Conservation (phyloP, 1,140 invertebrate genomes). For the Heliconius hermathena region DNA sequence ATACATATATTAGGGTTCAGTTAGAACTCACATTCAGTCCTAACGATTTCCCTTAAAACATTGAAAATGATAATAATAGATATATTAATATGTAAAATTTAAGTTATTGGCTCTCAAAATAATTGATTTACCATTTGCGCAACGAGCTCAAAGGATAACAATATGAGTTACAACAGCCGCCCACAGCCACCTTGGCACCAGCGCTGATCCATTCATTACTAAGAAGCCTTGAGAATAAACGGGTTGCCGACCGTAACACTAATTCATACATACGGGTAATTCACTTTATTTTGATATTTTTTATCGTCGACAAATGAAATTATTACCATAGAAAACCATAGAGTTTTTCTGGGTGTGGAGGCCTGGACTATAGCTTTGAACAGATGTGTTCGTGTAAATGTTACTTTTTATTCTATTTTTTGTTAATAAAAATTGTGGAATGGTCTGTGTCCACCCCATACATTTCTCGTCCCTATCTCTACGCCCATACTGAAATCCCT, state of each 20-base stretch:
- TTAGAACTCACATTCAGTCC: background rate
- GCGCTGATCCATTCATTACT: slow-evolving; percentile 37
- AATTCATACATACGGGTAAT: slow-evolving; percentile 9
- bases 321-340: background rate
- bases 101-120: background rate
- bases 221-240: slow-evolving; percentile 31
- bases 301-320: background rate
- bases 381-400: no score
- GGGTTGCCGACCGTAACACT: slow-evolving; percentile 32
- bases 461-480: no score
- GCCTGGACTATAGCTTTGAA: no score
- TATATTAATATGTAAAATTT: background rate
- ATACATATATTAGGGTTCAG: background rate
- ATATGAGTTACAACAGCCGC: slow-evolving; percentile 39
- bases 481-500: no score
- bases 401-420: no score
- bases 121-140: slow-evolving; percentile 25
- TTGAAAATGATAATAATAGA: no score
- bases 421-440: no score
- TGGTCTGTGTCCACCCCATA: no score
- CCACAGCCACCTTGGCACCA: slow-evolving; percentile 42
- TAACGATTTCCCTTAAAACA: background rate
- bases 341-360: no score
- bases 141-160: slow-evolving; percentile 40
- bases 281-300: background rate